Conservation (phyloP, 2,888 invertebrate genomes). For the Xanthorhoe spadicearia region DNA sequence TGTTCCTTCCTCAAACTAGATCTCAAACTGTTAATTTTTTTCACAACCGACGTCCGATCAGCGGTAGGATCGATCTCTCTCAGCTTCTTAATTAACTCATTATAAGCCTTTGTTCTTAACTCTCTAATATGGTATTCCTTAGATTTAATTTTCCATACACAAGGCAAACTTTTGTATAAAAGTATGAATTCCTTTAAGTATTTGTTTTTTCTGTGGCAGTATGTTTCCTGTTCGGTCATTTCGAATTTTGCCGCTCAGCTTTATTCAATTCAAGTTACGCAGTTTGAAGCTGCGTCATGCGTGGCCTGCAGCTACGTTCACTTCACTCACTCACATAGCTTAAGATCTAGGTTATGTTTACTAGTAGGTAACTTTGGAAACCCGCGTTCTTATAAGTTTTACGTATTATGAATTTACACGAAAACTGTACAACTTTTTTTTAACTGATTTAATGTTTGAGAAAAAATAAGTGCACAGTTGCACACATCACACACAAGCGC, state of each 20-base stretch:
- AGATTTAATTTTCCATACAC: slow-evolving; percentile 32
- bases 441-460: not conserved
- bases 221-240: slow-evolving; percentile 19
- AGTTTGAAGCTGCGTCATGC: slow-evolving; percentile 3
- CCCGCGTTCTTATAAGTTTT: not conserved
- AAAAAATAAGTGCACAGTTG: not conserved
- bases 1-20: slow-evolving; percentile 32
- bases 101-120: slow-evolving; percentile 20
- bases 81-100: slow-evolving; percentile 22
- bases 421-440: not conserved
- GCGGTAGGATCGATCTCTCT: slow-evolving; percentile 30
- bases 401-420: not conserved
- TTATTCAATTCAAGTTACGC: not conserved
- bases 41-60: slow-evolving; percentile 28
- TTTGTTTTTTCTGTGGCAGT: slow-evolving; percentile 17
- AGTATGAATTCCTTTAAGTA: slow-evolving; percentile 31
- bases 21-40: slow-evolving; percentile 34
- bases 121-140: slow-evolving; percentile 28
- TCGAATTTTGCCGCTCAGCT: slow-evolving; percentile 1
- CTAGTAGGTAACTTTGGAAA: not conserved
- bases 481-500: slow-evolving; percentile 1
- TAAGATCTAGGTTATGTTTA: not conserved
- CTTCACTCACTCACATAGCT: slow-evolving; percentile 1
- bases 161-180: slow-evolving; percentile 34
- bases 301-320: slow-evolving; percentile 3